These are phyloP conservation scores for Pseudococcus longispinus DNA, from an alignment of 2,888 invertebrate species.

Conservation along the genomic window DNA sequence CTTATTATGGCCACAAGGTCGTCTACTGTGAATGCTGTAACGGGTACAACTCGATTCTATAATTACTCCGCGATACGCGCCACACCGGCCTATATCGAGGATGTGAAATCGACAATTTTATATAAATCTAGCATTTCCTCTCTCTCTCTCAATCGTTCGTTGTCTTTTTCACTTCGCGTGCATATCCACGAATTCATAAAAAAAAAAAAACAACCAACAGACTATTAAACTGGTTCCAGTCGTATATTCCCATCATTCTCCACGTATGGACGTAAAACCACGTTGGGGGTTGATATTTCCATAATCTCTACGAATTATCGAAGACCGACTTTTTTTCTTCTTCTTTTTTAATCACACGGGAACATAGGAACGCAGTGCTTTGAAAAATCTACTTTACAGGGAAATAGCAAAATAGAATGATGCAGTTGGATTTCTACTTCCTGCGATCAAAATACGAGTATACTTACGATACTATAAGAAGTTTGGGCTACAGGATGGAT, in stretches of 20 bases:
- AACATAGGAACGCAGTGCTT: neutral
- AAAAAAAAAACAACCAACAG: neutral
- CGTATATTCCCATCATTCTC: conserved; percentile 9
- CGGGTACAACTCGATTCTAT: neutral
- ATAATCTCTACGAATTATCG: conserved; percentile 13
- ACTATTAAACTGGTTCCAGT: conserved; percentile 21
- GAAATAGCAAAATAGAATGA: neutral
- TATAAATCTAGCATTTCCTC: conserved; percentile 36
- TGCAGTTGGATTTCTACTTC: neutral
- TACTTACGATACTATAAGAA: neutral
- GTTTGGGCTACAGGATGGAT: neutral
- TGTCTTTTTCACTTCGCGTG: conserved; percentile 33
- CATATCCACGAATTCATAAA: neutral
- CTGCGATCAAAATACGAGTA: neutral
- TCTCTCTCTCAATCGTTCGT: neutral
- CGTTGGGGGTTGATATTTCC: conserved; percentile 31
- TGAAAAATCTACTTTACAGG: neutral
- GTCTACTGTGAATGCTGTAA: neutral
- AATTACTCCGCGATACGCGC: conserved; percentile 13
- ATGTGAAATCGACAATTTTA: conserved; percentile 44
- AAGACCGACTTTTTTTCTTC: neutral
- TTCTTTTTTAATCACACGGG: conserved; percentile 4
- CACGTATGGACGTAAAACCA: neutral
- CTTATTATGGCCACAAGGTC: conserved; percentile 18
- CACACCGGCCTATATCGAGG: conserved; percentile 12